Evolutionary conservation across 2,888 invertebrate genomes (phyloP).

Genomic region (Drosophila diplacantha): DNA sequence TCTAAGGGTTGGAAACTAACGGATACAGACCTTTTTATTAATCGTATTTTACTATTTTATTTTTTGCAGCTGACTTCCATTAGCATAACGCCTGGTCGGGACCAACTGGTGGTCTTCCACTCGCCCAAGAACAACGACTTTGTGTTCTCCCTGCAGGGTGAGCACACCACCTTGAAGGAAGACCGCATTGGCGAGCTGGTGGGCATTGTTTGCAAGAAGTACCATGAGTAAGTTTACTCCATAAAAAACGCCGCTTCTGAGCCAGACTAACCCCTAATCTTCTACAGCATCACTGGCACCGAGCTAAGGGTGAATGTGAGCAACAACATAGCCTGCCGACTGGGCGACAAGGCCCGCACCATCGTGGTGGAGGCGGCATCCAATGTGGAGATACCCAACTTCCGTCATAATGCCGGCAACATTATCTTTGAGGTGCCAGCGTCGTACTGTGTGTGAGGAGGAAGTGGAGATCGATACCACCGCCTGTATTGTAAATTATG

Average conservation of each 20-base stretch:
- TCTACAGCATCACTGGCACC: conserved; percentile 81
- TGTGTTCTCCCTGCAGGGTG: conserved; percentile 85
- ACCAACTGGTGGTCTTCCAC: conserved; percentile 92
- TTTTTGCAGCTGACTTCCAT: conserved; percentile 85
- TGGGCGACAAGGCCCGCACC: conserved; percentile 87
- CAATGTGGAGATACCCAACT: conserved; percentile 75
- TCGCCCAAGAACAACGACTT: conserved; percentile 93
- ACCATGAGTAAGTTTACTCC: conserved; percentile 83
- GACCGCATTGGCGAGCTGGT: conserved; percentile 93
- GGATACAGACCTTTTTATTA: neutral
- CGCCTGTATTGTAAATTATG: conserved; percentile 54
- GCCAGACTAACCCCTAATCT: neutral
- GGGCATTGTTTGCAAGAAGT: conserved; percentile 87
- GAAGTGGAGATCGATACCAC: neutral
- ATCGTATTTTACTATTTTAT: neutral
- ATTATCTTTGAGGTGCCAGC: conserved; percentile 78
- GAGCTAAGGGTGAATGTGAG: conserved; percentile 86
- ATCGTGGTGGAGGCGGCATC: conserved; percentile 75
- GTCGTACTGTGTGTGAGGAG: conserved; percentile 73
- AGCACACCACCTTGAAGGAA: conserved; percentile 78
- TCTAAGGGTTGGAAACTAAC: neutral
- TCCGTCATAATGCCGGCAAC: conserved; percentile 73
- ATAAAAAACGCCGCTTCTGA: rapidly evolving
- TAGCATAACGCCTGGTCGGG: conserved; percentile 90
- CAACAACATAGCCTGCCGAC: conserved; percentile 87